Percentiles rank a stretch among this genome's conserved stretches.
These are phyloP conservation scores for Fissipunctia ypsillon DNA, from an alignment of 2,888 invertebrate genomes.

Conservation along the genomic window DNA sequence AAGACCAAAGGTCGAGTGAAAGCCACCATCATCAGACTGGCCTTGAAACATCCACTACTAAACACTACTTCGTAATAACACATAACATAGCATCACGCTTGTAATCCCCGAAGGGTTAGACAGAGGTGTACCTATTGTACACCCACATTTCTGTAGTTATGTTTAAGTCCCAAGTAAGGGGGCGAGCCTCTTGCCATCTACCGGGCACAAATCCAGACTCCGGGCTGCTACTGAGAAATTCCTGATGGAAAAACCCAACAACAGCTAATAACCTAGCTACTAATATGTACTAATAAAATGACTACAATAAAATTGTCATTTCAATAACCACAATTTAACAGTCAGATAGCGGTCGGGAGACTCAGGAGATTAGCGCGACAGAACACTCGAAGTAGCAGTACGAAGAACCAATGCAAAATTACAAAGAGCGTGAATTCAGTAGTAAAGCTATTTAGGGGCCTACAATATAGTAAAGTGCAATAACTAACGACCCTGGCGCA, in stretches of 20 bases:
- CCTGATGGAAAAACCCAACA: background rate
- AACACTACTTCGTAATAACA: background rate
- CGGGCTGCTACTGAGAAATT: background rate
- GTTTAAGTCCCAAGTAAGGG: background rate
- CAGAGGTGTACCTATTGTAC: background rate
- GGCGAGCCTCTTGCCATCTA: background rate
- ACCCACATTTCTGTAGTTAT: background rate
- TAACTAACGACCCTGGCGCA: conserved; percentile 59
- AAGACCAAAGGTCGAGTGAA: background rate
- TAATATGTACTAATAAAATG: background rate
- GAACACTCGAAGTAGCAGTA: background rate
- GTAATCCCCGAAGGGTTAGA: background rate
- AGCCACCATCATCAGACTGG: background rate
- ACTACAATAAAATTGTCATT: background rate
- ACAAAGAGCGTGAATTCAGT: conserved; percentile 43
- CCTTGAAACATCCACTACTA: background rate
- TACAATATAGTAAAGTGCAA: conserved; percentile 58
- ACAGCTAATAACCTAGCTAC: background rate
- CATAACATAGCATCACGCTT: background rate
- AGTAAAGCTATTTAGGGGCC: conserved; percentile 47
- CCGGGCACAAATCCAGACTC: background rate
- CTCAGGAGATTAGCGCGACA: background rate
- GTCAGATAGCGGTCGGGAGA: background rate
- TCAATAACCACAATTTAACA: background rate
- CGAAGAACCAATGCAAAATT: conserved; percentile 4